Conservation (phyloP, 2,113 vertebrate genomes). For the Corythaixoides concolor region DNA sequence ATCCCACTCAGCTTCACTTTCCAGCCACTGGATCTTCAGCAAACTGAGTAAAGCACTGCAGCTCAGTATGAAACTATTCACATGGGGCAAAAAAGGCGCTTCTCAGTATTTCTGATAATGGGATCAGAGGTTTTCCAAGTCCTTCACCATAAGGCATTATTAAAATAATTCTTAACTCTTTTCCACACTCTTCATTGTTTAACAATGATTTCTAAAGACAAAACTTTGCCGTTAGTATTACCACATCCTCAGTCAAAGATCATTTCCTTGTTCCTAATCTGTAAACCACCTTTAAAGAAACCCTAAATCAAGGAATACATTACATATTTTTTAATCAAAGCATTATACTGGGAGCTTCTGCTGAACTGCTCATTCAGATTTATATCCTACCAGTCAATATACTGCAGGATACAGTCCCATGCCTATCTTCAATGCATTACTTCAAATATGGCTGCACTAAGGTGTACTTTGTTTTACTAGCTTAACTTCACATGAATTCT, state of each 20-base stretch:
- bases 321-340: not conserved
- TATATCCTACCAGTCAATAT: not conserved
- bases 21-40: not conserved
- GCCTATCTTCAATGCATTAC: not conserved
- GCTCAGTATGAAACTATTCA: not conserved
- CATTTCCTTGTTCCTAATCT: not conserved
- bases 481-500: not conserved
- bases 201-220: not conserved
- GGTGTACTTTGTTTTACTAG: not conserved
- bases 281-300: not conserved
- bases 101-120: not conserved
- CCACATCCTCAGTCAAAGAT: not conserved
- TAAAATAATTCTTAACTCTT: not conserved
- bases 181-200: not conserved
- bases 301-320: not conserved
- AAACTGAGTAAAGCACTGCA: not conserved
- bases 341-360: not conserved
- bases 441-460: not conserved
- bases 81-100: rapidly evolving
- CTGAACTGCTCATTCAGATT: not conserved
- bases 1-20: not conserved
- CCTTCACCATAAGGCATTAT: not conserved
- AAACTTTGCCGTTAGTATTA: not conserved
- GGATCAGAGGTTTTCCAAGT: not conserved
- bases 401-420: not conserved